These are phyloP conservation scores for Ciconia maguari DNA, from an alignment of 2,113 vertebrate species.

Conservation along the genomic window DNA sequence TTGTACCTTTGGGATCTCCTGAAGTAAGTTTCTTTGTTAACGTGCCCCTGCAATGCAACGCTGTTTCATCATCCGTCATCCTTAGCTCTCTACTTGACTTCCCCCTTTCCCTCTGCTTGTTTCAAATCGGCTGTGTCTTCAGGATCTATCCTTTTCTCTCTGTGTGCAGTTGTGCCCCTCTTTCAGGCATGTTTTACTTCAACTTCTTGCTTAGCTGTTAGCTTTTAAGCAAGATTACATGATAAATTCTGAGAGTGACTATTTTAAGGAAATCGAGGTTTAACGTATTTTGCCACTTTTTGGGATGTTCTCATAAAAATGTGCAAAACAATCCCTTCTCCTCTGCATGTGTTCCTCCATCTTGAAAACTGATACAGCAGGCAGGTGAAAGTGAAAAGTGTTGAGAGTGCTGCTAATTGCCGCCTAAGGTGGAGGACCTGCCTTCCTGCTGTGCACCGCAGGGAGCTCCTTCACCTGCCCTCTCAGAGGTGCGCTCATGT, in stretches of 20 bases:
- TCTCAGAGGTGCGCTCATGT: not conserved
- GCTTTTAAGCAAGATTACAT: not conserved
- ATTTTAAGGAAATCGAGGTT: not conserved
- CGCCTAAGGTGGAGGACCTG: not conserved
- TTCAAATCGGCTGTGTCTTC: not conserved
- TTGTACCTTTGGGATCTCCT: not conserved
- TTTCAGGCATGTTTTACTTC: not conserved
- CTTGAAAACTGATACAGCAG: not conserved
- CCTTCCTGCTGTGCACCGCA: not conserved
- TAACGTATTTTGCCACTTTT: not conserved
- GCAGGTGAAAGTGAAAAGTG: not conserved
- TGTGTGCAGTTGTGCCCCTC: not conserved
- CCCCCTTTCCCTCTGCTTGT: not conserved
- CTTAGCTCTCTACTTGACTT: not conserved
- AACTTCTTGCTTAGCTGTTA: not conserved
- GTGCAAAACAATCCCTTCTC: not conserved
- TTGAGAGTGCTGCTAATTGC: not conserved
- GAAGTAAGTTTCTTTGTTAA: not conserved
- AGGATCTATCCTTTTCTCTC: not conserved
- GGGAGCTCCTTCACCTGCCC: not conserved
- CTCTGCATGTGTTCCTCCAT: not conserved
- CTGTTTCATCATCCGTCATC: not conserved
- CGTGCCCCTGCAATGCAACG: rapidly evolving
- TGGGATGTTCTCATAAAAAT: not conserved
- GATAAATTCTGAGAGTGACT: not conserved